A percentile compares a stretch with the other conserved stretches of the same genome.
These are phyloP conservation scores for Rugalucina vietnamica DNA, from an alignment of 2,888 invertebrate genomes.

Conservation along the genomic window DNA sequence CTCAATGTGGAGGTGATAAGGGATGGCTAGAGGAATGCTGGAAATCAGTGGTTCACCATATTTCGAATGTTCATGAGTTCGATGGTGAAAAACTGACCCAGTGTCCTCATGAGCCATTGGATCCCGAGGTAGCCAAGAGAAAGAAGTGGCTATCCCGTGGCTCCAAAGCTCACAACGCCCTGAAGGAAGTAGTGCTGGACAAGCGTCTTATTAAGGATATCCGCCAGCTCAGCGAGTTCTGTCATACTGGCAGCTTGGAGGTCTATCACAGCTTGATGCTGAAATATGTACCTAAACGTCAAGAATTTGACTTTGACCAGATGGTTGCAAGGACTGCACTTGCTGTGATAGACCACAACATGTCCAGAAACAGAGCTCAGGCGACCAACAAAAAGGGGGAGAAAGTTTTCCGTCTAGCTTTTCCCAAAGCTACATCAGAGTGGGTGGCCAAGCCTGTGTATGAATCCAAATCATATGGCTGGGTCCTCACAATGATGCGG, in stretches of 20 bases:
- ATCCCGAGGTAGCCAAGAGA: neutral
- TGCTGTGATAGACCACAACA: conserved; percentile 46
- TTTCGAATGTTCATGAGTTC: conserved; percentile 26
- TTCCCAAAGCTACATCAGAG: conserved; percentile 23
- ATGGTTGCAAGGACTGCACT: conserved; percentile 37
- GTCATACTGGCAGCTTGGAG: conserved; percentile 48
- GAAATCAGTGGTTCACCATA: conserved; percentile 22
- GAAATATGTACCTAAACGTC: conserved; percentile 49
- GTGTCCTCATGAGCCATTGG: conserved; percentile 22
- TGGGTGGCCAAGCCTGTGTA: conserved; percentile 41
- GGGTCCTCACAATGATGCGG: conserved; percentile 16
- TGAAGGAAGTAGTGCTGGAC: conserved; percentile 36
- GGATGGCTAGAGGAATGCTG: conserved; percentile 36
- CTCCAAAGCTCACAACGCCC: conserved; percentile 35
- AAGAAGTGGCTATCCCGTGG: conserved; percentile 34
- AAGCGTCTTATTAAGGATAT: conserved; percentile 40
- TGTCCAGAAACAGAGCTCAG: conserved; percentile 10
- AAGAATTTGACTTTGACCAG: conserved; percentile 40
- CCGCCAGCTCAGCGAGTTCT: conserved; percentile 29
- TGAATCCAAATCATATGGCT: conserved; percentile 20
- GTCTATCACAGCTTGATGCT: conserved; percentile 42
- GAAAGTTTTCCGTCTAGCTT: conserved; percentile 8
- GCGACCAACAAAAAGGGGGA: conserved; percentile 8
- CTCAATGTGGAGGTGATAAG: conserved; percentile 28
- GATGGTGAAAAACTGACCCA: neutral